Evolutionary conservation across 37 sponge, comb jelly and placozoan genomes (phyloP).

Genomic region (Chondrosia reniformis): DNA sequence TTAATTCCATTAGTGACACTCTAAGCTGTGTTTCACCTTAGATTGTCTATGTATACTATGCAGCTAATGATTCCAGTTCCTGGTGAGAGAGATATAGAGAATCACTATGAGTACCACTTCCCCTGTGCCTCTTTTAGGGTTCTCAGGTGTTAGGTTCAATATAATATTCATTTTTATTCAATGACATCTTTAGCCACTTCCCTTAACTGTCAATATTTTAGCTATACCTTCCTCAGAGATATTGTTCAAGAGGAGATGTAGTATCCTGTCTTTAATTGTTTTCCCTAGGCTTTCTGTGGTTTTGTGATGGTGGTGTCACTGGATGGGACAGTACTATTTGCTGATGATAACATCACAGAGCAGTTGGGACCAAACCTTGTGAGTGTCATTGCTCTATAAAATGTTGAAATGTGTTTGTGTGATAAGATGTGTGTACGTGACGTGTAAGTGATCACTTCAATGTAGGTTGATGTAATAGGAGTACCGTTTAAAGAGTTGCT

Average conservation of each 20-base stretch:
- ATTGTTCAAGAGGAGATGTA: background rate
- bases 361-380: conserved; percentile 11
- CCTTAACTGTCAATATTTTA: background rate
- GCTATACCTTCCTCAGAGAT: background rate
- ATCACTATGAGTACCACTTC: too few species aligned
- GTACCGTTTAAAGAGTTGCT: background rate
- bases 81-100: conserved; percentile 7
- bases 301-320: conserved; percentile 1
- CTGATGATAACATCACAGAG: conserved; percentile 11
- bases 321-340: background rate
- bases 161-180: too few species aligned
- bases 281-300: background rate
- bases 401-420: background rate
- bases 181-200: too few species aligned
- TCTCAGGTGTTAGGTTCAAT: too few species aligned
- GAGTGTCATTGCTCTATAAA: background rate
- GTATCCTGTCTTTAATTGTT: background rate
- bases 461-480: background rate
- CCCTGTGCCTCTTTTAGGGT: too few species aligned
- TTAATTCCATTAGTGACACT: too few species aligned
- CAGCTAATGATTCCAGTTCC: too few species aligned
- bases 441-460: too few species aligned
- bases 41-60: too few species aligned
- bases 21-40: too few species aligned
- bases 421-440: background rate